phyloP scores from a whole-genome alignment of 2,797 vertebrate species.

The Coregonus sp. region DNA sequence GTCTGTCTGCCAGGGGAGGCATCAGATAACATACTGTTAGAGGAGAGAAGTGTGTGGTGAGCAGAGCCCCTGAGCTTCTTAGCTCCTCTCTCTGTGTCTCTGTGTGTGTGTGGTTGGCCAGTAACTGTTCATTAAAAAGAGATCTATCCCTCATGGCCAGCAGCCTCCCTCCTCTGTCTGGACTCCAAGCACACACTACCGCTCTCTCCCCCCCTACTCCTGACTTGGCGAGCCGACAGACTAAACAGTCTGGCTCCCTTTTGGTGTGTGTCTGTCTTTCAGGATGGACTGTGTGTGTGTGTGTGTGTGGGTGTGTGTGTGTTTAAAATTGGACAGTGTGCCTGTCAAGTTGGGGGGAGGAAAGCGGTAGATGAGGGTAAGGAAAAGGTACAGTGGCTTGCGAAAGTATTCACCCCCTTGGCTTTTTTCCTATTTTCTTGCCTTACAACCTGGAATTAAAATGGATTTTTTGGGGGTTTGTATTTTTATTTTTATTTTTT shows the following conservation, averaged over 20 bases:
- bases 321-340: too few species aligned
- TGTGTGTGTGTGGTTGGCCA: conserved; percentile 11
- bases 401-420: too few species aligned
- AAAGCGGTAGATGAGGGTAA: too few species aligned
- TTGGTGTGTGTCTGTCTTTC: too few species aligned
- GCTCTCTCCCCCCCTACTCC: background rate
- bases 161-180: conserved; percentile 10
- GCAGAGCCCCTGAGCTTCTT: background rate
- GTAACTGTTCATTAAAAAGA: conserved; percentile 51
- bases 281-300: too few species aligned
- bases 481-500: too few species aligned
- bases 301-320: too few species aligned
- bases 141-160: conserved; percentile 36
- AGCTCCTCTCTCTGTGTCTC: background rate
- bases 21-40: conserved; percentile 9
- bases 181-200: conserved; percentile 26
- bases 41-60: conserved; percentile 25
- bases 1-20: background rate
- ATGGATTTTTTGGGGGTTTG: too few species aligned
- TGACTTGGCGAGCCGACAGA: conserved; percentile 40
- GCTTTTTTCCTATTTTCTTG: too few species aligned
- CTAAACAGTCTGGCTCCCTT: background rate
- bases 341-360: too few species aligned
- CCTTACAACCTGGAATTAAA: too few species aligned
- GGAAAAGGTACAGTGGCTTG: too few species aligned